Conservation (phyloP, 30 jellyfish, hydroid and myxozoan genomes). For the Sanderia malayensis region DNA sequence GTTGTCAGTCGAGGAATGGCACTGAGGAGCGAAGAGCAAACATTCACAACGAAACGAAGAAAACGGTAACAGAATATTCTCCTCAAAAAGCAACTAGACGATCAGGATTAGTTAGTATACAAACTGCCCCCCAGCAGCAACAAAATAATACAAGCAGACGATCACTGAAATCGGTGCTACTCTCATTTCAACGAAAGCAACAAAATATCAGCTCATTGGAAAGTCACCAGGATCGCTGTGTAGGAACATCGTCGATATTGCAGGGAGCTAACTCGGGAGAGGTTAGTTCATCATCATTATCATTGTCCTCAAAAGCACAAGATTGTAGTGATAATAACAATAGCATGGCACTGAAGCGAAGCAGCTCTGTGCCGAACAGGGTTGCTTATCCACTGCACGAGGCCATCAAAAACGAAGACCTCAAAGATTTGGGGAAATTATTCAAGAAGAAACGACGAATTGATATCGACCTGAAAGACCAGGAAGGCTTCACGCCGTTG, state of each 20-base stretch:
- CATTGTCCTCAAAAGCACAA: too few relatives aligned
- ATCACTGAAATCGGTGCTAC: conserved; percentile 45
- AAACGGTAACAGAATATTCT: too few relatives aligned
- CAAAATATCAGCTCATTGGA: conserved; percentile 2
- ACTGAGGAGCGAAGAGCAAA: conserved; percentile 4
- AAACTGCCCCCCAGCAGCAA: too few relatives aligned
- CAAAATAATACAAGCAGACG: conserved; percentile 35
- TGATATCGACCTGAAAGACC: conserved; percentile 56
- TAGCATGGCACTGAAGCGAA: conserved; percentile 54
- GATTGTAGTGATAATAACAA: background rate
- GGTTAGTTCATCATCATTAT: too few relatives aligned
- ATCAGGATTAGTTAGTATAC: conserved; percentile 36
- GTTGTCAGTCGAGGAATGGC: background rate
- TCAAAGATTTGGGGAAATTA: conserved; percentile 40
- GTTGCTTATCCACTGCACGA: conserved; percentile 59
- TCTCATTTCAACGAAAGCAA: conserved; percentile 43
- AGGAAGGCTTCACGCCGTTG: conserved; percentile 78
- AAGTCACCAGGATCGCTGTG: background rate
- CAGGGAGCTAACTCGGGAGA: background rate
- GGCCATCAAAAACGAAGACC: conserved; percentile 43
- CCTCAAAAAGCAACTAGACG: conserved; percentile 19
- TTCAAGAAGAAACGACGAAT: conserved; percentile 48
- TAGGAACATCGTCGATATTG: background rate
- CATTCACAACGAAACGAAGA: too few relatives aligned
- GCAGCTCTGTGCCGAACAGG: conserved; percentile 70